Evolutionary conservation across 35 echinoderm and acorn worm genomes (phyloP).

Genomic region (Patiria miniata): DNA sequence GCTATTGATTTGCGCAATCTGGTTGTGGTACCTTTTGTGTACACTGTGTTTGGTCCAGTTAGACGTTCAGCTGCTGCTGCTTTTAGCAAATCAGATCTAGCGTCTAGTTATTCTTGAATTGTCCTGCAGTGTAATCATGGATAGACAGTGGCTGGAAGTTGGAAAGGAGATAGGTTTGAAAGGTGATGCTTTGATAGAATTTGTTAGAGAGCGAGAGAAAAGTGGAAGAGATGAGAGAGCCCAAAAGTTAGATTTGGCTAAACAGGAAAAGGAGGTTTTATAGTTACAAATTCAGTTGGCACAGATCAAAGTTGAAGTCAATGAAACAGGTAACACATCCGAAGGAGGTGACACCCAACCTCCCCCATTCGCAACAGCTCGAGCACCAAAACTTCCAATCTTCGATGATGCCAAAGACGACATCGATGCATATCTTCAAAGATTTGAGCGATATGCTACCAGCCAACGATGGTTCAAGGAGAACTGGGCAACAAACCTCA

Average conservation of each 20-base stretch:
- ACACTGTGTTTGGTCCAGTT: no score
- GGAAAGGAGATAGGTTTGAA: no score
- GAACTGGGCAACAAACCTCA: slow-evolving; percentile 50
- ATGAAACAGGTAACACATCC: background rate
- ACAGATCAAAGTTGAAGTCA: background rate
- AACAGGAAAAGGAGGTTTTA: background rate
- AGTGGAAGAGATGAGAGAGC: background rate
- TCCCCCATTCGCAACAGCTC: background rate
- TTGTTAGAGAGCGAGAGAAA: background rate
- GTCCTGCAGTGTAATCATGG: no score
- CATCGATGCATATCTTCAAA: slow-evolving; percentile 61
- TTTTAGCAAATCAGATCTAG: no score
- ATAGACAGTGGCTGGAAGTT: no score
- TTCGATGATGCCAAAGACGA: slow-evolving; percentile 64
- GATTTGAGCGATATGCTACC: slow-evolving; percentile 55
- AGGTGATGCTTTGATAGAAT: background rate
- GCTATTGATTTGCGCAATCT: no score
- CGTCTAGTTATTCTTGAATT: no score
- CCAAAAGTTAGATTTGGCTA: slow-evolving; percentile 3
- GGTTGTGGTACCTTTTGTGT: no score
- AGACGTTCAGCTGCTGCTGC: no score
- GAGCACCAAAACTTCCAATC: slow-evolving; percentile 45
- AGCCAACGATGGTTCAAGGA: slow-evolving; percentile 31
- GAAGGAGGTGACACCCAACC: background rate
- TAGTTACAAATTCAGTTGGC: slow-evolving; percentile 6